Percentiles rank a stretch among this genome's conserved stretches.
Evolutionary conservation across 1,140 invertebrate species (phyloP).

Genomic region (Hyphantria cunea): DNA sequence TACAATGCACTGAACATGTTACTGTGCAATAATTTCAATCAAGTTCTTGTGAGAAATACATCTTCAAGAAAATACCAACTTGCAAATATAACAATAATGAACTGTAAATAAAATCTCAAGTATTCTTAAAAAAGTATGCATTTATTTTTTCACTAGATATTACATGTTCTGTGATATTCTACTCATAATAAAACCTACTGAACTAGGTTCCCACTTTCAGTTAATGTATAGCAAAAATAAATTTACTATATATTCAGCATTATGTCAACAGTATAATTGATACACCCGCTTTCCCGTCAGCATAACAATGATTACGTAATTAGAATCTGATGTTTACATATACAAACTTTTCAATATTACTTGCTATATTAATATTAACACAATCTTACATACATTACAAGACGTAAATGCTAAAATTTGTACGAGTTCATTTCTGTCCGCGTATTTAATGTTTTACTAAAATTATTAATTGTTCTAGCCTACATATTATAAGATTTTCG

Average conservation of each 20-base stretch:
- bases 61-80: constrained; percentile 63
- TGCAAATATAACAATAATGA: constrained; percentile 58
- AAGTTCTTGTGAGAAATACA: constrained; percentile 62
- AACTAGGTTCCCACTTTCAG: constrained; percentile 34
- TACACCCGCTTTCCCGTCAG: constrained; percentile 7
- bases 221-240: constrained; percentile 37
- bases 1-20: constrained; percentile 81
- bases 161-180: constrained; percentile 25
- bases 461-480: constrained; percentile 14
- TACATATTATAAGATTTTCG: constrained; percentile 10
- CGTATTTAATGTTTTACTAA: constrained; percentile 12
- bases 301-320: background rate
- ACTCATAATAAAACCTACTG: constrained; percentile 37
- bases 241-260: constrained; percentile 27
- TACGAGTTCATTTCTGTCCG: constrained; percentile 23
- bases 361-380: constrained; percentile 19
- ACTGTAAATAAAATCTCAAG: constrained; percentile 40
- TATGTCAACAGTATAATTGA: constrained; percentile 14
- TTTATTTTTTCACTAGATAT: constrained; percentile 28
- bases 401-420: constrained; percentile 31
- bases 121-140: constrained; percentile 37
- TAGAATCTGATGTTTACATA: constrained; percentile 4
- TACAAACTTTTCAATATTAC: constrained; percentile 9
- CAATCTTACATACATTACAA: constrained; percentile 13
- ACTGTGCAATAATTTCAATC: constrained; percentile 49